Base-by-base conservation (phyloP, 2,888 invertebrate genomes). In the Odontocolon sp. region DNA sequence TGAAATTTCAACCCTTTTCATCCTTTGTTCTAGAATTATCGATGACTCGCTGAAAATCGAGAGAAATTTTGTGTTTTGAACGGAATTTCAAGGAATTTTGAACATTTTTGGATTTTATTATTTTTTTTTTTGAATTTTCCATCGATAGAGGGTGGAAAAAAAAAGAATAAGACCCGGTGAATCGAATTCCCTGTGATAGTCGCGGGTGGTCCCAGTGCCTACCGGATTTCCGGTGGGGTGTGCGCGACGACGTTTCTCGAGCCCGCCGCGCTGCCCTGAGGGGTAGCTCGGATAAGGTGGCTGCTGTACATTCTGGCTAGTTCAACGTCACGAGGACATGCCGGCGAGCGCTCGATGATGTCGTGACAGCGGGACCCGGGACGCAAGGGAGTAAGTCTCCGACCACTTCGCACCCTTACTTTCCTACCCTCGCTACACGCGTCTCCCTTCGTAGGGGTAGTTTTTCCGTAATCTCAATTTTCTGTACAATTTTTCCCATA, bases 301-400 rank as follows among this genome's bases (percentile, higher is more conserved):
- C 54, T 59, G 61, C 52, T 59, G 64, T 36, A 61, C 56, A 71
- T 57, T 68, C 56, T 68, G 72, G 76, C 40, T 72, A 33, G 56
- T 23, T 63, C 67, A 63, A 67, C 72, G 69, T 77, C 73, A 77
- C 77, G 81, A 81, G 79, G 81, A 82, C 83, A 83, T 83, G 85
- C 80, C 78, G 78, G 61, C 33, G 59, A 76, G 64, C 69, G 71
- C 79, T 82, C 82, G 83, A 86, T 86, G 85, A 86, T 86, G 84
- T 81, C 84, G 81, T 85, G 86, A 86, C 85, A 83, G 82, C 81
- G 80, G 79, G 78, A 81, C 69, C 72, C 79, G 72, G 79, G 68
- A 75, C 71, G 78, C 67, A 79, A 80, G 82, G 81, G 81, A 78
- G 80, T 80, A 81, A 79, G 84, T 85, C 72, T 18, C 23, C 26